Base-by-base conservation (phyloP, 1,140 invertebrate species). In the Melanaphis sacchari region DNA sequence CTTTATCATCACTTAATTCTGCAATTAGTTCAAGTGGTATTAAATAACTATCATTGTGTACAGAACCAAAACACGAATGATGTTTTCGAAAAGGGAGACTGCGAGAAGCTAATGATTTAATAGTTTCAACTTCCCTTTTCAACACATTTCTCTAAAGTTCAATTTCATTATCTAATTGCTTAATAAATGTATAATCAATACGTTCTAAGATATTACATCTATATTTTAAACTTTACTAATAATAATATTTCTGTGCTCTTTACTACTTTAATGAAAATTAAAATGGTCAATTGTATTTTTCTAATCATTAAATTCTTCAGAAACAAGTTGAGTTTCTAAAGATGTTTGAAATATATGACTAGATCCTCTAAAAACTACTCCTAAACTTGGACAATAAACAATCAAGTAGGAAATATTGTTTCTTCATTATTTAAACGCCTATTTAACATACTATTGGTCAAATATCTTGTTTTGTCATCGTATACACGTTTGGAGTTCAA, bases 271-370 rank as follows among this genome's bases (percentile, higher is more conserved):
- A 93, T 94, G 94, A 7, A 81, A 40, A 84, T 46, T n/a, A 49
- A 94, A 93, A 46, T 94, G 93, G 93, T 24, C 88, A 49, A 89
- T 84, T 24, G 93, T 94, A 94, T 94, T 94, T 94, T 94, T 94
- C 94, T 94, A 94, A 94, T 94, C 94, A 84, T 94, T 94, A 85
- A 94, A 94, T 87, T 94, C 94, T 94, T 94, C 94, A 54, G 49
- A 90, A 52, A 36, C 36, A 93, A 94, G 40, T 85, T 90, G 84
- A 54, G 92, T 81, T 94, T 40, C 93, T 87, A 87, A 87, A 46
- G 41, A 87, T 46, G 84, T 93, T 91, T 52, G 81, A 94, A 94
- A 95, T 84, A 94, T 82, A 93, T 94, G 95, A n/a, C n/a, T n/a
- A 85, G 94, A 84, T 82, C 43, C 7, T 8, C 43, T 8, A 84